Percentiles rank a stretch among this genome's conserved stretches.
Conservation (phyloP, 1,140 invertebrate genomes). For the Riptortus pedestris region DNA sequence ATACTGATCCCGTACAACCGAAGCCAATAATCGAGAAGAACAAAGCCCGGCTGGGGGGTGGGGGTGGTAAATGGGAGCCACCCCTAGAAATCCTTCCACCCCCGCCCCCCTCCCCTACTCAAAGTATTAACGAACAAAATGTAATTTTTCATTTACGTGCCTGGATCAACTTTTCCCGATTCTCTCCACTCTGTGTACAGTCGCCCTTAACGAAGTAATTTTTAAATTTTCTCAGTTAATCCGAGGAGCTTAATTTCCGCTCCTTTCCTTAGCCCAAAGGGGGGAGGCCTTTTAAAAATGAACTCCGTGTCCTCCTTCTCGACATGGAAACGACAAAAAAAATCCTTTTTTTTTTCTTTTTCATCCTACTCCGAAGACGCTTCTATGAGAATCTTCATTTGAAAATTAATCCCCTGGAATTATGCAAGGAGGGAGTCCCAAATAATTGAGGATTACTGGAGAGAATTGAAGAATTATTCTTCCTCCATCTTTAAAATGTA, state of each 20-base stretch:
- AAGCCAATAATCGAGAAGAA: background rate
- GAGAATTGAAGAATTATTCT: constrained; percentile 27
- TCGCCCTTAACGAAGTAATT: constrained; percentile 30
- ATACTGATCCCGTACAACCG: background rate
- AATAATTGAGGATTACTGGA: constrained; percentile 26
- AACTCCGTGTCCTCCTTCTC: too few species aligned
- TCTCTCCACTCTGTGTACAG: constrained; percentile 14
- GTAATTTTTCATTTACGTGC: constrained; percentile 34
- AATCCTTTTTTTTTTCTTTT: background rate
- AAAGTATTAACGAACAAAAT: constrained; percentile 32
- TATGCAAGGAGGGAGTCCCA: constrained; percentile 11
- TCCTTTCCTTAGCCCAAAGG: constrained; percentile 28
- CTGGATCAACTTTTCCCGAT: constrained; percentile 33
- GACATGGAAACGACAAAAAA: background rate
- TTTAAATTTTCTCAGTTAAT: constrained; percentile 33
- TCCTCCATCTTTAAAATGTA: constrained; percentile 3
- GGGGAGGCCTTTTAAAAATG: constrained; percentile 20
- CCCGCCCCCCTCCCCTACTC: constrained; percentile 16
- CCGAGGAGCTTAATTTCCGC: constrained; percentile 32
- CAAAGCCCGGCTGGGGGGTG: constrained; percentile 17
- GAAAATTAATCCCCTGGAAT: constrained; percentile 25
- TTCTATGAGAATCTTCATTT: constrained; percentile 10
- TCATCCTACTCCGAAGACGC: constrained; percentile 1
- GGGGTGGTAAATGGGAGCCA: constrained; percentile 34
- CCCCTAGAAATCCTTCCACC: constrained; percentile 29